Evolutionary conservation across 2,888 invertebrate species (phyloP).

Genomic region (Drosophila yooni): DNA sequence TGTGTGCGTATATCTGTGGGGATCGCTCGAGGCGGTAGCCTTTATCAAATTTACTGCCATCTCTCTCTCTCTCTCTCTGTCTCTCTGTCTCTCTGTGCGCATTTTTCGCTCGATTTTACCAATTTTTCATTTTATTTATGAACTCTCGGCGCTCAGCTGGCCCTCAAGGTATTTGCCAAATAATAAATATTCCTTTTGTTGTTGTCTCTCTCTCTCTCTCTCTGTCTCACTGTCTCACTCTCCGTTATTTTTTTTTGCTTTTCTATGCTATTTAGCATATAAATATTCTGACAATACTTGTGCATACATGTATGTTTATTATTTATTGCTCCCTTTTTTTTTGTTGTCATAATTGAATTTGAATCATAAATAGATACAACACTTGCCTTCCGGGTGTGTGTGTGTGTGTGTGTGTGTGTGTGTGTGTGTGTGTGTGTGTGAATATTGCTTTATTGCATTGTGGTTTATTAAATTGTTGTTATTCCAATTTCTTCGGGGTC

Average conservation of each 20-base stretch:
- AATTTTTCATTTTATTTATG: constrained; percentile 71
- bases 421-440: constrained; percentile 23
- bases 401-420: constrained; percentile 12
- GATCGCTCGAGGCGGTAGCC: constrained; percentile 34
- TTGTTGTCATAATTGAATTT: constrained; percentile 73
- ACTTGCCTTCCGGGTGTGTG: constrained; percentile 48
- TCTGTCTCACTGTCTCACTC: neutral
- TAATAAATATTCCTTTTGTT: constrained; percentile 69
- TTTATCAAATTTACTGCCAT: constrained; percentile 49
- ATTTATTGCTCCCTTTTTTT: constrained; percentile 68
- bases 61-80: neutral
- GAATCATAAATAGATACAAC: constrained; percentile 70
- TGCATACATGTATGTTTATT: constrained; percentile 48
- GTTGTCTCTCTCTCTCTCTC: constrained; percentile 15
- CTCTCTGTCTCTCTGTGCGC: constrained; percentile 1
- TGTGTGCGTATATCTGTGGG: constrained; percentile 4
- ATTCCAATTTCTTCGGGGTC: constrained; percentile 32
- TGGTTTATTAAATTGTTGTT: constrained; percentile 69
- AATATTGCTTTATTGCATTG: constrained; percentile 39
- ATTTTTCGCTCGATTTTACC: constrained; percentile 61
- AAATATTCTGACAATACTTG: constrained; percentile 22
- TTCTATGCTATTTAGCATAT: constrained; percentile 35
- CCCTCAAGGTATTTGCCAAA: constrained; percentile 71
- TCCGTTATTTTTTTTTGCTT: constrained; percentile 14
- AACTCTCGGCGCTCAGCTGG: constrained; percentile 61